Base-by-base conservation (phyloP, 2,888 invertebrate genomes). In the Perizoma affinitatum region DNA sequence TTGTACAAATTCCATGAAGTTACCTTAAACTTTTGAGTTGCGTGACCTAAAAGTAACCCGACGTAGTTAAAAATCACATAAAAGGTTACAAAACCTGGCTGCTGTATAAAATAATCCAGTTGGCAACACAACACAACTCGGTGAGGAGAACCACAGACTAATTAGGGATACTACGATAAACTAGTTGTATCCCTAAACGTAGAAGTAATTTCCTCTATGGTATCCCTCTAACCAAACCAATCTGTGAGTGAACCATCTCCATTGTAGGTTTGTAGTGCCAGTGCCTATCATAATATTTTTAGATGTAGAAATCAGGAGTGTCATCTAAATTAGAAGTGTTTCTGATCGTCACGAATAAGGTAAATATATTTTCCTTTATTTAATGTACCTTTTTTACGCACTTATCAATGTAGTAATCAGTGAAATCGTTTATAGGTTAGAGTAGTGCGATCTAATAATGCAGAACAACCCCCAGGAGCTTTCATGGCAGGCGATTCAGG, bases 381-480 rank as follows among this genome's bases (percentile, higher is more conserved):
- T 65, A 64, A 67, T 63, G 63, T 74, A 68, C 69, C 70, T 60
- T 65, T 69, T 48, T 71, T 66, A 67, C 66, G 68, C 68, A 72
- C 75, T 70, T 76, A 71, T 67, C 72, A 71, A 59, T 76, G 71
- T 79, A 83, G 86, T 92, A 91, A 91, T 87, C 78, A 80, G 75
- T 84, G 73, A 79, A 87, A 84, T 89, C 88, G 82, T 93, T 92
- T 93, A 84, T 92, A 93, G 92, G 92, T 93, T 93, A 93, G 83
- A 90, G 82, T 93, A 90, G 92, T 89, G 83, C 92, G 87, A 89
- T 88, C 85, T 90, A 92, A 90, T 90, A 92, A 55, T 93, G 93
- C 93, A 93, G 92, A 92, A 89, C 90, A 92, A 92, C 92, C 92
- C 92, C 90, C 93, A 92, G 87, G 90, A 93, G 90, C 93, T 93